A percentile compares a stretch with the other conserved stretches of the same genome.
phyloP scores from a whole-genome alignment of 2,797 vertebrate genomes.

The Kryptopterus vitreolus region DNA sequence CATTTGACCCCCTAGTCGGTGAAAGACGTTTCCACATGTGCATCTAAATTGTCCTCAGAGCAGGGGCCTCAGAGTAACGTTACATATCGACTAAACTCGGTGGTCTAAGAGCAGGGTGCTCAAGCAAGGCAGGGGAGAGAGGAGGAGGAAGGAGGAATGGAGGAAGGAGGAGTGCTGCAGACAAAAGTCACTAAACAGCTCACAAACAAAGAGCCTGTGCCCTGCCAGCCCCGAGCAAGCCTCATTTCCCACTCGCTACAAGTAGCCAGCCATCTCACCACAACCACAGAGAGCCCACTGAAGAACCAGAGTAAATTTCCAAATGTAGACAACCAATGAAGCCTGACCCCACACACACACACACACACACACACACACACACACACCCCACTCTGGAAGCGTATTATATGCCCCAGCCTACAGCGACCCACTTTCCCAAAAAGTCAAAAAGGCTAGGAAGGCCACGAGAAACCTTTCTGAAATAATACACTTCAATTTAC shows the following conservation, averaged over 20 bases:
- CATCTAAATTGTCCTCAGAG: slow-evolving; percentile 44
- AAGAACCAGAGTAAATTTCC: slow-evolving; percentile 41
- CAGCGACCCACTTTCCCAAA: slow-evolving; percentile 39
- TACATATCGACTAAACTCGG: slow-evolving; percentile 58
- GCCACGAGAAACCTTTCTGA: slow-evolving; percentile 49
- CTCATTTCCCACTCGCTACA: slow-evolving; percentile 41
- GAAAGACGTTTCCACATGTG: slow-evolving; percentile 52
- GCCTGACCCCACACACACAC: slow-evolving; percentile 61
- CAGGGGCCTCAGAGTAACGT: slow-evolving; percentile 50
- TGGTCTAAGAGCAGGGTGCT: slow-evolving; percentile 54
- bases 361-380: too few species aligned
- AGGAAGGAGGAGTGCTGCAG: slow-evolving; percentile 38
- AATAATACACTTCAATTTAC: slow-evolving; percentile 62
- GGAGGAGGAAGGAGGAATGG: slow-evolving; percentile 49
- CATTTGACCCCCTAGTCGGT: slow-evolving; percentile 56
- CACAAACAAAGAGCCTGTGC: slow-evolving; percentile 47
- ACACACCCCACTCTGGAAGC: too few species aligned
- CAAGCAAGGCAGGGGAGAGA: slow-evolving; percentile 34
- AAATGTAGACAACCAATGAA: slow-evolving; percentile 53
- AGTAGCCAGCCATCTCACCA: slow-evolving; percentile 39
- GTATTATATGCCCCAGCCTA: slow-evolving; percentile 46
- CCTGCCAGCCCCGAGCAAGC: slow-evolving; percentile 47
- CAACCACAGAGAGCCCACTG: slow-evolving; percentile 35
- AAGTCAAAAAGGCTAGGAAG: slow-evolving; percentile 44
- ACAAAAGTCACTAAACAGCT: slow-evolving; percentile 63